Conservation (phyloP, 2,797 vertebrate genomes). For the Morus bassanus region DNA sequence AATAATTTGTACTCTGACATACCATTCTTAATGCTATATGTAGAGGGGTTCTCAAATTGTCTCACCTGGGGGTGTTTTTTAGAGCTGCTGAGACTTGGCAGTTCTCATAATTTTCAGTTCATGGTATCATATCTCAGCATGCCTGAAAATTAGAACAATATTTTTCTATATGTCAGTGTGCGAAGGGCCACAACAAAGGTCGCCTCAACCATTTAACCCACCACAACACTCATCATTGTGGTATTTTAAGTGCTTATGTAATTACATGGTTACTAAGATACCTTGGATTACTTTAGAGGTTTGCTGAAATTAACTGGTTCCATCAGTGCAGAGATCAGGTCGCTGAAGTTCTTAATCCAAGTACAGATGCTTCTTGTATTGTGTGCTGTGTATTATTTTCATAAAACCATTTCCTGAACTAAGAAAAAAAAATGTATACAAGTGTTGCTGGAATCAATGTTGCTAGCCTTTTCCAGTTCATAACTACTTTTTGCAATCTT, state of each 20-base stretch:
- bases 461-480: neutral
- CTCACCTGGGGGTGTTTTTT: neutral
- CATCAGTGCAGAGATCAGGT: neutral
- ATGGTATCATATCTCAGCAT: neutral
- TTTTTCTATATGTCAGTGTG: neutral
- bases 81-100: neutral
- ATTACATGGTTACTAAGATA: neutral
- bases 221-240: neutral
- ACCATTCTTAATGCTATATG: neutral
- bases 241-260: neutral
- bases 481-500: neutral
- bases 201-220: neutral
- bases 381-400: neutral
- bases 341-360: neutral
- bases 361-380: neutral
- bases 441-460: neutral
- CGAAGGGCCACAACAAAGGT: neutral
- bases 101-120: neutral
- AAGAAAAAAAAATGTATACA: neutral
- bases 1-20: neutral
- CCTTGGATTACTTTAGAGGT: neutral
- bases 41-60: neutral
- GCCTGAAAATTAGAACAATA: neutral
- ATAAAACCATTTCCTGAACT: neutral
- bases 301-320: constrained; percentile 16